A percentile compares a stretch with the other conserved stretches of the same genome.
Evolutionary conservation across 2,888 invertebrate genomes (phyloP).

Genomic region (Cataglyphis rosenhaueri): DNA sequence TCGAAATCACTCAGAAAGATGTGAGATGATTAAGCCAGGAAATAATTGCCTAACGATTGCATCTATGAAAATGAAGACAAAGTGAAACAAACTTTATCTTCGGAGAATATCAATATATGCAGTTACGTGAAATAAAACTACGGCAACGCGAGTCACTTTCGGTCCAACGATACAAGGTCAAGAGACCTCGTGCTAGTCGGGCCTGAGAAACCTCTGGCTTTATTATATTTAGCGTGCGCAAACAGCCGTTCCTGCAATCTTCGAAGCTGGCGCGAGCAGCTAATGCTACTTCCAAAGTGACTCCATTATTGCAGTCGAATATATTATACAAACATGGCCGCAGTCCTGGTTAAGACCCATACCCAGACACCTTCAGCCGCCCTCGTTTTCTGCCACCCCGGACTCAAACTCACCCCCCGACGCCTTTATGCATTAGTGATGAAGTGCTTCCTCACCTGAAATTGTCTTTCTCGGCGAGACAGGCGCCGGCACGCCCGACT

Average conservation of each 20-base stretch:
- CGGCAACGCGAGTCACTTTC: constrained; percentile 10
- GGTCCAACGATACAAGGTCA: constrained; percentile 24
- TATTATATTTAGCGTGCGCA: constrained; percentile 82
- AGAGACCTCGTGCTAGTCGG: not conserved
- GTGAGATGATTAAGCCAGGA: not conserved
- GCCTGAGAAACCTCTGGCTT: constrained; percentile 69
- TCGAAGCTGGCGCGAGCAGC: constrained; percentile 71
- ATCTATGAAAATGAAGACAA: not conserved
- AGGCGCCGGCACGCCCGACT: constrained; percentile 65
- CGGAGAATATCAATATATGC: not conserved
- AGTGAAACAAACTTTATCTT: not conserved
- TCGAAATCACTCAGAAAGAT: too few species aligned
- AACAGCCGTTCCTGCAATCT: constrained; percentile 78
- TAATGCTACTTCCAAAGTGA: constrained; percentile 80
- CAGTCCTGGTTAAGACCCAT: constrained; percentile 67
- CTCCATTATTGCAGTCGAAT: constrained; percentile 80
- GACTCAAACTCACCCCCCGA: constrained; percentile 51
- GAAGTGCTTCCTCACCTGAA: constrained; percentile 74
- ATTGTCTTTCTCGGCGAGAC: constrained; percentile 75
- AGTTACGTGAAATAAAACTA: constrained; percentile 29
- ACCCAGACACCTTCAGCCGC: constrained; percentile 21
- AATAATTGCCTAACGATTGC: not conserved
- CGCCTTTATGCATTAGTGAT: constrained; percentile 76
- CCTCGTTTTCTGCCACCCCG: constrained; percentile 32
- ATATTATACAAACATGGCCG: constrained; percentile 77